Evolutionary conservation across 2,888 invertebrate species (phyloP).

Genomic region (Diarsia dahlii): DNA sequence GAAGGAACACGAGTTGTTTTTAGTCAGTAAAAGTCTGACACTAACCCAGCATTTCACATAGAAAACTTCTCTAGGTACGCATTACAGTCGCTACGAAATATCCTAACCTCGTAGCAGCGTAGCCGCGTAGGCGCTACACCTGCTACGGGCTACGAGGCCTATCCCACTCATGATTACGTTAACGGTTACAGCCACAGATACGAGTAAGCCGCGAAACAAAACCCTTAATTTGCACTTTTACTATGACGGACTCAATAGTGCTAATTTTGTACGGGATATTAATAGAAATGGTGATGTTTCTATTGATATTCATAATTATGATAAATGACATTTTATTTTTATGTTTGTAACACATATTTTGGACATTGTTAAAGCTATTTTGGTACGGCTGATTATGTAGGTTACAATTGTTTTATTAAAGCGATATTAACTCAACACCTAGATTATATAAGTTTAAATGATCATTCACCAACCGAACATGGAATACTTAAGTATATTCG

Average conservation of each 20-base stretch:
- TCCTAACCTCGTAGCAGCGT: conserved; percentile 61
- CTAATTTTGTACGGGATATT: conserved; percentile 50
- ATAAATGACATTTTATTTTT: conserved; percentile 20
- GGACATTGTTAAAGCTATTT: background rate
- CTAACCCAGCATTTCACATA: background rate
- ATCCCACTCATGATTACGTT: conserved; percentile 72
- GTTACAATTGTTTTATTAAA: background rate
- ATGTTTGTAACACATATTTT: background rate
- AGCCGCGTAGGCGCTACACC: conserved; percentile 63
- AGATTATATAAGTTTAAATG: background rate
- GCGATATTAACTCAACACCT: background rate
- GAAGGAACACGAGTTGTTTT: too few species aligned
- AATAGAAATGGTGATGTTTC: conserved; percentile 7
- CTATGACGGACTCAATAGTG: conserved; percentile 68
- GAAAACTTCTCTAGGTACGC: background rate
- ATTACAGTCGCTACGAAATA: conserved; percentile 29
- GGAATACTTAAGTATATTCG: background rate
- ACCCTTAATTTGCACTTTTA: conserved; percentile 73
- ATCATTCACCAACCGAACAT: background rate
- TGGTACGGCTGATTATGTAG: background rate
- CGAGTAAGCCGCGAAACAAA: conserved; percentile 75
- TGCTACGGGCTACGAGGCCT: conserved; percentile 68
- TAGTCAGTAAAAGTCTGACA: too few species aligned
- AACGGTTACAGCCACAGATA: conserved; percentile 66
- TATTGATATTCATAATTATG: conserved; percentile 9